Base-by-base conservation (phyloP, 2,797 vertebrate genomes). In the Cyprinella venusta region DNA sequence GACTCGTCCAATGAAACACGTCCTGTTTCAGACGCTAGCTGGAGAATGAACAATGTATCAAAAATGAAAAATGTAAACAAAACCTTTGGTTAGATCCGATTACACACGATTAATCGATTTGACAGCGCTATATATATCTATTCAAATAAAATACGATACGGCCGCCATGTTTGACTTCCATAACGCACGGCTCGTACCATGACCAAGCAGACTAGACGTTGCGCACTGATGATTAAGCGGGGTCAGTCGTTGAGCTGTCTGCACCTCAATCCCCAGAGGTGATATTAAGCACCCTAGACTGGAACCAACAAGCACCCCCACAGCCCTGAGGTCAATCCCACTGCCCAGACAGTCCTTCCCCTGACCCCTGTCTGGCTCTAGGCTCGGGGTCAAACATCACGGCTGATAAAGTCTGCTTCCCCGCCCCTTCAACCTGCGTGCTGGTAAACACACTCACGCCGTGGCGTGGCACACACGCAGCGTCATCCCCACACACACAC, bases 271-370 rank as follows among this genome's bases (percentile, higher is more conserved):
- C 94, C 95, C 80, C 93, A 91, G 88, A 94, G 94, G 94, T 94
- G 92, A 94, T 92, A 94, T 95, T 93, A 93, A 94, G 93, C 91
- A 90, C 85, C 85, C 89, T 87, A 87, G 85, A 88, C 90, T 88
- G 84, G 84, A 87, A 89, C 86, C 79, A 86, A 77, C 65, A 70
- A 72, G 72, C 59, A 56, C 72, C 74, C 90, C 91, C 91, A 88
- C 88, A 90, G 91, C 61, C 85, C 84, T 81, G 78, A 90, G 93
- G 93, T 94, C 92, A 92, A 86, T 82, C 88, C 85, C 90, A 86
- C 93, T 92, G 90, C 92, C 93, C 94, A 95, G 95, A 96, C 95
- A 93, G 93, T 90, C 91, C 91, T 89, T 86, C 92, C 92, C 89
- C 84, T 95, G 94, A 93, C 93, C 93, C 88, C 82, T 91, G 92